These are phyloP conservation scores for Stenurella melanura DNA, from an alignment of 2,888 invertebrate species.

Conservation along the genomic window DNA sequence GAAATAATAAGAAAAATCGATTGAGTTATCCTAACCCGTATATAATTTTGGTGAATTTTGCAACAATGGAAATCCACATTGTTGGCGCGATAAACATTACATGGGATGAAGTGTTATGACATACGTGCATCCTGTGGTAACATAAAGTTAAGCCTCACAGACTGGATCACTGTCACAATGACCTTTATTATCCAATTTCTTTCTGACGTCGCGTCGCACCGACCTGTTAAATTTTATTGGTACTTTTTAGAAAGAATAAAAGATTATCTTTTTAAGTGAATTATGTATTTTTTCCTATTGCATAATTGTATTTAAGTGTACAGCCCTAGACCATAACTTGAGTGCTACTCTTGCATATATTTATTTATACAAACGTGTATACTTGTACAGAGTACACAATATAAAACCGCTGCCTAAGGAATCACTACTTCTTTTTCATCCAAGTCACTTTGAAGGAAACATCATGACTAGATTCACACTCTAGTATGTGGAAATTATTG, in stretches of 20 bases:
- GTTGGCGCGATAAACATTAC: neutral
- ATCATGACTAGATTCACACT: too few species aligned
- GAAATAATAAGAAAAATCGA: conserved; percentile 25
- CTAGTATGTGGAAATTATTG: too few species aligned
- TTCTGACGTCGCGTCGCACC: conserved; percentile 5
- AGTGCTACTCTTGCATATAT: too few species aligned
- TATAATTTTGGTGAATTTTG: conserved; percentile 26
- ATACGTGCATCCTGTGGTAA: neutral
- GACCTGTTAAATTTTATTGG: conserved; percentile 30
- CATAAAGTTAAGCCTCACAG: conserved; percentile 16
- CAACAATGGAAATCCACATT: conserved; percentile 15
- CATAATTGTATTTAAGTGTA: conserved; percentile 15
- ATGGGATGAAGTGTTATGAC: conserved; percentile 12
- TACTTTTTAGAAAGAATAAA: conserved; percentile 16
- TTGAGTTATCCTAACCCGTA: neutral
- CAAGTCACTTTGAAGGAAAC: too few species aligned
- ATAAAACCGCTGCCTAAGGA: too few species aligned
- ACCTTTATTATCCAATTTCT: conserved; percentile 32
- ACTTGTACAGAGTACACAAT: too few species aligned
- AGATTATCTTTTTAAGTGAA: conserved; percentile 22
- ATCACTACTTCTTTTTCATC: too few species aligned
- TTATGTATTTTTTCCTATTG: conserved; percentile 19
- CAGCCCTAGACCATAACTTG: too few species aligned
- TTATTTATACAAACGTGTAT: too few species aligned
- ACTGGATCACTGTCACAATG: conserved; percentile 29